Percentiles rank a stretch among this genome's conserved stretches.
phyloP scores from a whole-genome alignment of 1,140 invertebrate species.

The Brachionus plicatilis region DNA sequence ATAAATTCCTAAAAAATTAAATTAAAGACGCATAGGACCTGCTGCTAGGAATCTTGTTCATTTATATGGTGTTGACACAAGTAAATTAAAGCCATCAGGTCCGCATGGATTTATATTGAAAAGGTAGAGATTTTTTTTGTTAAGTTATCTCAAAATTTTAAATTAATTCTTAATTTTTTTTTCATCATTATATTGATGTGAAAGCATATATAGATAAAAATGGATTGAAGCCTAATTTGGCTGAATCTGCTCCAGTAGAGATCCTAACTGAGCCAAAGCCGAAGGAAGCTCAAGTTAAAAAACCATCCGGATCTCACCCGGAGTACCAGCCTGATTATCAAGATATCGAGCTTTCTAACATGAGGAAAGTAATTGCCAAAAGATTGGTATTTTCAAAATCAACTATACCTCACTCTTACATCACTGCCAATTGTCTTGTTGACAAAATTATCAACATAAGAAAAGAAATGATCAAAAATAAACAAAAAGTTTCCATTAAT shows the following conservation, averaged over 20 bases:
- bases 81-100: conserved; percentile 15
- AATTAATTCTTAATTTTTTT: conserved; percentile 6
- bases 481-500: conserved; percentile 81
- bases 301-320: not conserved
- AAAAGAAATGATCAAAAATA: conserved; percentile 69
- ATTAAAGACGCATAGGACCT: conserved; percentile 15
- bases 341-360: conserved; percentile 5
- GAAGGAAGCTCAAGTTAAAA: not conserved
- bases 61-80: not conserved
- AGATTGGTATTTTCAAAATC: conserved; percentile 35
- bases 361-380: conserved; percentile 40
- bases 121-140: conserved; percentile 5
- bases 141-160: not conserved
- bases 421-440: conserved; percentile 77
- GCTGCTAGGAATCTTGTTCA: conserved; percentile 13
- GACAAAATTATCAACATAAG: conserved; percentile 70
- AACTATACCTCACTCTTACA: conserved; percentile 92
- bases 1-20: no score
- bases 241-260: not conserved
- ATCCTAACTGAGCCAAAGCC: not conserved
- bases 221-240: not conserved
- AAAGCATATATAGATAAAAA: conserved; percentile 33
- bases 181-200: conserved; percentile 29
- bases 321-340: conserved; percentile 25
- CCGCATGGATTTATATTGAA: conserved; percentile 28